Evolutionary conservation across 2,797 vertebrate genomes (phyloP), one percentile per base, ranked within the genome.

Genomic region (Heliangelus exortis): DNA sequence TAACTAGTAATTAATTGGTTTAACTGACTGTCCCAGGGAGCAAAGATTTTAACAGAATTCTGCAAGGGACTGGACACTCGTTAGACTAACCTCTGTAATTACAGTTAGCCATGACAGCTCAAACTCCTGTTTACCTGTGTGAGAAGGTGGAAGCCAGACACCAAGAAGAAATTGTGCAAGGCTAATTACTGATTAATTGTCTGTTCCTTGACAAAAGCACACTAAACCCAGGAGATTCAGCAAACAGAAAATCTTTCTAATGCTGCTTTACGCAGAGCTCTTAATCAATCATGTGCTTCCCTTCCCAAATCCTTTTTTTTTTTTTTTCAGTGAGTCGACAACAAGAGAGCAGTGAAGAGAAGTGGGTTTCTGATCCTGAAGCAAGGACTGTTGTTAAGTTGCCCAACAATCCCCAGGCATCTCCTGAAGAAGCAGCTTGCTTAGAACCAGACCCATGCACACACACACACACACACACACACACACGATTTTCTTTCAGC

Each of bases 161-260:
- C 34, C 55, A 76, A 63, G 3, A 51, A 87, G 90, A 82, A 93
- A 74, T 4, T 51, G 69, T 67, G 74, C 57, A 86, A 86, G 85
- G 85, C 41, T 74, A 76, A 82, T 74, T 59, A 65, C 73, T 69
- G 78, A 75, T 53, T 61, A 89, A 54, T 53, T 93, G 78, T 69
- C 85, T 5, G 4, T 39, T 95, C 74, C 59, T 79, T 76, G 62
- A 81, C 63, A 84, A 73, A 92, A 92, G 45, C 69, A 81, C 71
- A 86, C 76, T 93, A 93, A 87, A 95, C 91, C 93, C 68, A 53
- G 31, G 63, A 94, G 94, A 89, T 88, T 81, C 48, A 87, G 83
- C 22, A 67, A 83, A 79, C 76, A 89, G 62, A 69, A 87, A 89
- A 92, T 72, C 81, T 66, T 39, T 87, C 48, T 66, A 71, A 85